A percentile compares a stretch with the other conserved stretches of the same genome.
Evolutionary conservation across 2,113 vertebrate species (phyloP).

Genomic region (Ptilorrhoa leucosticta): DNA sequence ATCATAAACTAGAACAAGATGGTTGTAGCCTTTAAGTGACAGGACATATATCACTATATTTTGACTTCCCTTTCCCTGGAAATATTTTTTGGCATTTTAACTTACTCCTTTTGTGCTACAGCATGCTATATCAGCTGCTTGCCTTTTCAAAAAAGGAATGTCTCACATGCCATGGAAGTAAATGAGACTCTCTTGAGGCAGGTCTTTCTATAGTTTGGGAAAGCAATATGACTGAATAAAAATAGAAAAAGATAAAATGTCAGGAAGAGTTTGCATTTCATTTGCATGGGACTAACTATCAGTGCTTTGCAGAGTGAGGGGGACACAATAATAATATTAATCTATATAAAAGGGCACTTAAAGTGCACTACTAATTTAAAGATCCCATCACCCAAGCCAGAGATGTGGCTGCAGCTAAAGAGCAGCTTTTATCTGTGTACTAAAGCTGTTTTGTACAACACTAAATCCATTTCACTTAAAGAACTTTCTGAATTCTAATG

Average conservation of each 20-base stretch:
- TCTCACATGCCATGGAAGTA: constrained; percentile 4
- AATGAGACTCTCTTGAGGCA: constrained; percentile 4
- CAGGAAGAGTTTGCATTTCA: not conserved
- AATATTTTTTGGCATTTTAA: constrained; percentile 33
- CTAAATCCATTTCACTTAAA: not conserved
- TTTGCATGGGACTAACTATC: not conserved
- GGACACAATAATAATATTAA: not conserved
- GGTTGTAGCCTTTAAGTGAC: constrained; percentile 20
- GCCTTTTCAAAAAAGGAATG: constrained; percentile 4
- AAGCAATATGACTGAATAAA: not conserved
- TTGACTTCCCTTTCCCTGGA: constrained; percentile 20
- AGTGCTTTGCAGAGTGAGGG: not conserved
- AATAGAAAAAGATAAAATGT: constrained; percentile 6
- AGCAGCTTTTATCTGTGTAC: not conserved
- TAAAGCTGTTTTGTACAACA: not conserved
- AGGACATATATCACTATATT: constrained; percentile 17
- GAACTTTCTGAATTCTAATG: not conserved
- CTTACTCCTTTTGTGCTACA: constrained; percentile 1
- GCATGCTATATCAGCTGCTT: constrained; percentile 21
- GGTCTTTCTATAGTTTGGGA: constrained; percentile 10
- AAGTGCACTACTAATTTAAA: not conserved
- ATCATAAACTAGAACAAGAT: not conserved
- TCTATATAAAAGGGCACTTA: not conserved
- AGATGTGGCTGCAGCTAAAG: not conserved
- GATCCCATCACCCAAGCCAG: not conserved